Evolutionary conservation across 2,113 vertebrate genomes (phyloP).

Genomic region (Vireo altiloquus): DNA sequence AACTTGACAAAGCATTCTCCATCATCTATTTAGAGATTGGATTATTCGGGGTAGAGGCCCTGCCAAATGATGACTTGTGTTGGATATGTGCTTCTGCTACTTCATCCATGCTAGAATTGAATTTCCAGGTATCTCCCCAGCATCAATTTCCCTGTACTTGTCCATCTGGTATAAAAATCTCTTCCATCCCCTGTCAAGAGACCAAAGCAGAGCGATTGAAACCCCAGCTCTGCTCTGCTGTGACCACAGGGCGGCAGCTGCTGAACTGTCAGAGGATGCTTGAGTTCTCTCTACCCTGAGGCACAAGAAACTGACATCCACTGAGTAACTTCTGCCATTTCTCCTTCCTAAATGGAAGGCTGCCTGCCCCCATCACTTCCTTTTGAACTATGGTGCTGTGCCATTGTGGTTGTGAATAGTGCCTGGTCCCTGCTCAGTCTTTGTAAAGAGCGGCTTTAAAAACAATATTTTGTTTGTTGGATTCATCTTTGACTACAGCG

Average conservation of each 20-base stretch:
- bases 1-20: not conserved
- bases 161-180: not conserved
- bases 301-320: rapidly evolving
- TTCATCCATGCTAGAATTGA: not conserved
- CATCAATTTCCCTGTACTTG: not conserved
- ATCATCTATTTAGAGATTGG: not conserved
- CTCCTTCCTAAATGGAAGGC: not conserved
- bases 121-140: not conserved
- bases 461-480: not conserved
- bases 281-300: not conserved
- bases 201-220: not conserved
- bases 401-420: not conserved
- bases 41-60: not conserved
- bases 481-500: not conserved
- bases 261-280: not conserved
- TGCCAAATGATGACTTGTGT: not conserved
- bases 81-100: rapidly evolving
- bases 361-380: not conserved
- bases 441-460: not conserved
- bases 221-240: not conserved
- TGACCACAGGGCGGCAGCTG: not conserved
- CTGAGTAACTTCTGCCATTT: not conserved
- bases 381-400: not conserved
- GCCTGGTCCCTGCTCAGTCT: not conserved
- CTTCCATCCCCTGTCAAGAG: not conserved